phyloP scores from a whole-genome alignment of 2,113 vertebrate genomes.

The Megaceryle maxima region DNA sequence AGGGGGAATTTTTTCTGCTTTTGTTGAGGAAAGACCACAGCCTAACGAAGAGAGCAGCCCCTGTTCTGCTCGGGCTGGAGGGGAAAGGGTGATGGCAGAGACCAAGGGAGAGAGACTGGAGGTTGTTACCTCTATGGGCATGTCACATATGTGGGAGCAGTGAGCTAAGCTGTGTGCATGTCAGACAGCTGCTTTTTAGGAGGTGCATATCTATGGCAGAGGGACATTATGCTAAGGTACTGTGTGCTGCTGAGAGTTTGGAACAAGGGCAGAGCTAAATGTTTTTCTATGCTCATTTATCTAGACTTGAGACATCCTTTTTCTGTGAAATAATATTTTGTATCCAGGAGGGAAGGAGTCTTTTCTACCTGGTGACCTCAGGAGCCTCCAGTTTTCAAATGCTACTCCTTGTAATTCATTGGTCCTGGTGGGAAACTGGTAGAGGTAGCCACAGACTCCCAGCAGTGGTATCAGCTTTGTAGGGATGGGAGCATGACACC shows the following conservation, averaged over 20 bases:
- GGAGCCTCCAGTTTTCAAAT: background rate
- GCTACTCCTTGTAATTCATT: background rate
- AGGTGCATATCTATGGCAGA: fast-evolving
- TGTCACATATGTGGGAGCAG: background rate
- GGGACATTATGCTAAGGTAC: background rate
- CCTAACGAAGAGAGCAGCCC: background rate
- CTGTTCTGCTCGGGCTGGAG: fast-evolving
- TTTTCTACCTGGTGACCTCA: background rate
- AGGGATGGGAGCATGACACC: fast-evolving
- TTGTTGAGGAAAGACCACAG: background rate
- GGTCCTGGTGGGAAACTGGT: background rate
- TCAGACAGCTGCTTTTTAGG: background rate
- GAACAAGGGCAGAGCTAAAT: background rate
- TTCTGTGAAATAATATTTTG: background rate
- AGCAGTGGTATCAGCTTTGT: background rate
- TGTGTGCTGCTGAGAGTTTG: background rate
- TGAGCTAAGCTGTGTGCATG: background rate
- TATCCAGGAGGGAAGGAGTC: background rate
- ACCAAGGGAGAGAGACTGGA: background rate
- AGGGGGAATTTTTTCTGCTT: background rate
- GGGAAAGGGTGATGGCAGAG: background rate
- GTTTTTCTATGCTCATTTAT: background rate
- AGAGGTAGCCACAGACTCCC: background rate
- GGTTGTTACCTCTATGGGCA: background rate
- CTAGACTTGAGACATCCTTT: background rate